phyloP scores from a whole-genome alignment of 2,888 invertebrate genomes.

The Pegoplata infirma region DNA sequence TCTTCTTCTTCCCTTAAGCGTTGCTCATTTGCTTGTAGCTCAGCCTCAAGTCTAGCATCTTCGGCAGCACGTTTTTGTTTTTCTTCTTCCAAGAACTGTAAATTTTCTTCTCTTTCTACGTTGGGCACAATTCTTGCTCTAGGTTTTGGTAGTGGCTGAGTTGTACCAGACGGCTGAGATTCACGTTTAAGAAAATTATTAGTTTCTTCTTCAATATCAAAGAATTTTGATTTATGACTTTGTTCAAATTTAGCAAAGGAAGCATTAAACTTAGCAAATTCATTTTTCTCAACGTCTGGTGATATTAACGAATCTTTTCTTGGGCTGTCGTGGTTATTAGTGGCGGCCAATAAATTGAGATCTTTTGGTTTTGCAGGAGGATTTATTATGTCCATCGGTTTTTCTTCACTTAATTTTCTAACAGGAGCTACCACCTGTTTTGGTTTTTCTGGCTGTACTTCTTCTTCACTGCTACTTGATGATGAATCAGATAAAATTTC shows the following conservation, averaged over 20 bases:
- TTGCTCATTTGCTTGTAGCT: slow-evolving; percentile 68
- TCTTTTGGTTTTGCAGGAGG: slow-evolving; percentile 41
- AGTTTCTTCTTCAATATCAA: slow-evolving; percentile 65
- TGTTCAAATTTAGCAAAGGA: slow-evolving; percentile 73
- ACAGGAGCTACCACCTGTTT: slow-evolving; percentile 37
- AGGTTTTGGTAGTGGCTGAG: slow-evolving; percentile 63
- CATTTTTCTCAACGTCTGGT: slow-evolving; percentile 67
- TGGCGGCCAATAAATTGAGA: slow-evolving; percentile 31
- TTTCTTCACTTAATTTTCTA: slow-evolving; percentile 6
- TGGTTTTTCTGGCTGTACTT: slow-evolving; percentile 38
- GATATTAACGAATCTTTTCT: slow-evolving; percentile 58
- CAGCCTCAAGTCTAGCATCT: slow-evolving; percentile 69
- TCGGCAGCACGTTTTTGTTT: slow-evolving; percentile 65
- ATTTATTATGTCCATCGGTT: slow-evolving; percentile 12
- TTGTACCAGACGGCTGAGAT: slow-evolving; percentile 30
- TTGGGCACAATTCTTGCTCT: slow-evolving; percentile 29
- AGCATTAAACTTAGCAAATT: slow-evolving; percentile 71
- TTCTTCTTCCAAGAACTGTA: slow-evolving; percentile 33
- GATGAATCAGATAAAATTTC: slow-evolving; percentile 53
- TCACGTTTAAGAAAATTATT: slow-evolving; percentile 60
- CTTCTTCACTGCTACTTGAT: slow-evolving; percentile 58
- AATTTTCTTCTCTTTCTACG: slow-evolving; percentile 30
- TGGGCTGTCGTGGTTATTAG: slow-evolving; percentile 3
- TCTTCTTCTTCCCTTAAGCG: slow-evolving; percentile 68
- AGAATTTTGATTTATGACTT: slow-evolving; percentile 69